A percentile compares a stretch with the other conserved stretches of the same genome.
Conservation (phyloP, 2,797 vertebrate genomes). For the Erithacus rubecula region DNA sequence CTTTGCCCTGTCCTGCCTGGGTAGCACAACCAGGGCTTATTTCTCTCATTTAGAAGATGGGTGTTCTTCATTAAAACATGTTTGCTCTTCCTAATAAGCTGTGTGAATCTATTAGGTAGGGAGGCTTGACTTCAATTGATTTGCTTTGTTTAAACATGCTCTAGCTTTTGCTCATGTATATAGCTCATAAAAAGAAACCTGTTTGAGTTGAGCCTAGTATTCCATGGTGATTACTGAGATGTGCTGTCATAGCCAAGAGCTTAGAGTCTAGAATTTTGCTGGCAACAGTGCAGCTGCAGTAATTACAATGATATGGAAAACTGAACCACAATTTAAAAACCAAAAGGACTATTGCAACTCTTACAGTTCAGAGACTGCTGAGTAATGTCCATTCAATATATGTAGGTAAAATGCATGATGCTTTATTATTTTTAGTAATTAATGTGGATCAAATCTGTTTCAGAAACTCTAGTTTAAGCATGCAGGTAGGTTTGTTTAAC, state of each 20-base stretch:
- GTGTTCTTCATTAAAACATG: constrained; percentile 58
- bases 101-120: constrained; percentile 40
- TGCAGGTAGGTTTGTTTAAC: not conserved
- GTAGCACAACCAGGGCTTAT: not conserved
- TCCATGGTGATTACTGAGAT: constrained; percentile 46
- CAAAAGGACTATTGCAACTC: constrained; percentile 5
- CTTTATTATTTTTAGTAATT: constrained; percentile 20
- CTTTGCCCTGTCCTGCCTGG: not conserved
- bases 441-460: constrained; percentile 20
- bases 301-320: constrained; percentile 57
- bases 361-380: constrained; percentile 14
- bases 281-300: constrained; percentile 11
- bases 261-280: constrained; percentile 46
- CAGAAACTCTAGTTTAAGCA: not conserved
- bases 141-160: constrained; percentile 68
- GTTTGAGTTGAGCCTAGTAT: constrained; percentile 49
- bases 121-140: constrained; percentile 50
- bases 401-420: not conserved
- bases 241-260: constrained; percentile 48
- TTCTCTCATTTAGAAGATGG: constrained; percentile 38
- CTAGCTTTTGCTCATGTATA: constrained; percentile 50
- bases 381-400: constrained; percentile 32
- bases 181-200: constrained; percentile 58
- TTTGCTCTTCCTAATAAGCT: constrained; percentile 54
- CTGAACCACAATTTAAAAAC: constrained; percentile 41